Evolutionary conservation across 92 coral and sea anemone genomes (phyloP), one percentile per base, ranked within the genome.

Genomic region (Parazoanthus darwini): DNA sequence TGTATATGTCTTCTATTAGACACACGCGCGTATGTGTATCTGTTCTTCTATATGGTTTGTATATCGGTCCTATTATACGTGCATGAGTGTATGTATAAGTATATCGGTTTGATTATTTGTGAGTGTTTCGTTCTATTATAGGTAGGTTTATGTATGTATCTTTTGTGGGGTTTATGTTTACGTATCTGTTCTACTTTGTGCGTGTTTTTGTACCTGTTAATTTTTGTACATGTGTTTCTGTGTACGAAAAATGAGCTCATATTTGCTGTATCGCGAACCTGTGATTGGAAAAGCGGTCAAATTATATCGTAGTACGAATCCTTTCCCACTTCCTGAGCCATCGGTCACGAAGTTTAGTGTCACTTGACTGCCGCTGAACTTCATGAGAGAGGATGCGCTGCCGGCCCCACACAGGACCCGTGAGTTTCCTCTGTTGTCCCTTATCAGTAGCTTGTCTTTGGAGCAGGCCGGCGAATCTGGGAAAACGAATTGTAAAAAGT

Each of bases 321-420:
- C 86, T 23, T 43, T 68, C 59, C 77, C 78, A 25, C 59, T 82
- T 82, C 86, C 86, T 82, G 86, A 82, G 77, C 78, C 86, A 71
- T 82, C 86, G 26, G 76, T 67, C 58, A 20, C 37, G 43, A 82
- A 82, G 76, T 71, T 66, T 1, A 82, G 76, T 44, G 76, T 7
- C 74, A 82, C 86, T 16, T 39, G 74, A 67, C 44, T 66, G 38
- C 86, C 86, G 36, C 39, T 11, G 59, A 82, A 42, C 58, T 66
- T 82, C 23, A 42, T 38, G 77, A 56, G 86, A 67, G 77, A 16
- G 35, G 10, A 43, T 6, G 13, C 20, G 14, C 18, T 23, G 25
- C 65, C 20, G 33, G 8, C 48, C 23, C 77, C 86, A 82, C 86
- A 82, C 86, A 82, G 13, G 18, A 66, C 44, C 76, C 6, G 63